Base-by-base conservation (phyloP, 2,113 vertebrate species). In the Marmota flaviventris region DNA sequence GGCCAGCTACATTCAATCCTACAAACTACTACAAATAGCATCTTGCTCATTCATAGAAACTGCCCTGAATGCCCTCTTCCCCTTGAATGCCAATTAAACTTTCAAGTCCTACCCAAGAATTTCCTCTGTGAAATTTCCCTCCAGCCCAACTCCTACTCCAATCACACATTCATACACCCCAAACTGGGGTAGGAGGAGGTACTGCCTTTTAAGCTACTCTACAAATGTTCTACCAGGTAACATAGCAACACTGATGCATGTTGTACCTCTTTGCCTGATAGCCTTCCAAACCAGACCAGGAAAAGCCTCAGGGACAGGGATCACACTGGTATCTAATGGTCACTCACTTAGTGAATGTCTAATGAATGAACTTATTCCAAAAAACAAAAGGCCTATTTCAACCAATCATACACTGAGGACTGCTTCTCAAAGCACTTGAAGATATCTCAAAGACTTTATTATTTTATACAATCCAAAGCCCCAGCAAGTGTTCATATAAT, bases 381-480 rank as follows among this genome's bases (percentile, higher is more conserved):
- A 18, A 89, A 83, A 93, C 10, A 91, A 73, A 89, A 58, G 53
- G 32, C 13, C 27, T 82, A 9, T 45, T 82, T 48, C 34, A 92
- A 87, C 45, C 82, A 88, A 79, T 75, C 39, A 63, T 56, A 78
- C 22, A 24, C 65, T 53, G 25, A 95, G 14, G 45, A n/a, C 34
- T 89, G 5, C 85, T 96, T 95, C 27, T 11, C 13, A 87, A 91
- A 58, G 56, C 45, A 67, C 32, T 84, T 88, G 53, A 81, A 37
- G 24, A 88, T 37, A 58, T 10, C 79, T 69, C 42, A 76, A 77
- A 85, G 78, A 81, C 65, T 73, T 65, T 72, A 37, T 75, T 53
- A 25, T 96, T 37, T 89, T 91, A 61, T 13, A 25, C 16, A 51
- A 65, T 51, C 27, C 13, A 45, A 89, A 93, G 17, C n/a, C 56